Evolutionary conservation across 2,797 vertebrate species (phyloP), one percentile per base, ranked within the genome.

Genomic region (Brachyalestes nurse): DNA sequence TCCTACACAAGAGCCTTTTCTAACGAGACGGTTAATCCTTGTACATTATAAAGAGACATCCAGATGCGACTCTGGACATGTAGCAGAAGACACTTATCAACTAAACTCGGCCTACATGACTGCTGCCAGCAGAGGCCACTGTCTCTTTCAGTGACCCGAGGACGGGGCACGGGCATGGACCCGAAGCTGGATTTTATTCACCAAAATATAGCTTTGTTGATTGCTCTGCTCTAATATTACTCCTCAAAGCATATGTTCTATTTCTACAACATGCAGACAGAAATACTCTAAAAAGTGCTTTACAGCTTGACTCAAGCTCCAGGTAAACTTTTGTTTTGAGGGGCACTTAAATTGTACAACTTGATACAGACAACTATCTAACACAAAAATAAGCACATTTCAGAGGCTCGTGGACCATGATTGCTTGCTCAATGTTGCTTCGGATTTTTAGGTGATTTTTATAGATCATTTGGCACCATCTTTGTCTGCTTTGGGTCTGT

Each of bases 271-370:
- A 84, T 86, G 82, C 84, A 87, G 78, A 82, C 84, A 83, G 83
- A 86, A 84, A 81, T 86, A 81, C 72, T 82, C 71, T 83, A 86
- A 87, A 86, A 89, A 87, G 88, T 89, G 88, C 88, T 86, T 88
- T 87, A 80, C 80, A 77, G 85, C 83, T 86, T 79, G 75, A 84
- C 82, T 87, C 86, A 82, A 87, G 86, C 85, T 89, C 84, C 1
- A 80, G 82, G 83, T 83, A 88, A 86, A 89, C 86, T 16, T 66
- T 86, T 84, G 80, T 75, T 81, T 79, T 75, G 17, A 80, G 81
- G 86, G 86, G 85, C 86, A 86, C 86, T 87, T 86, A 84, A 79
- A 83, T 79, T 78, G 76, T 85, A 83, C 72, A 85, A 72, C 72
- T 67, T 51, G 19, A 81, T 78, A 82, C 83, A 62, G 77, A 72